Evolutionary conservation across 2,113 vertebrate genomes (phyloP), one percentile per base, ranked within the genome.

Genomic region (Petaurus breviceps): DNA sequence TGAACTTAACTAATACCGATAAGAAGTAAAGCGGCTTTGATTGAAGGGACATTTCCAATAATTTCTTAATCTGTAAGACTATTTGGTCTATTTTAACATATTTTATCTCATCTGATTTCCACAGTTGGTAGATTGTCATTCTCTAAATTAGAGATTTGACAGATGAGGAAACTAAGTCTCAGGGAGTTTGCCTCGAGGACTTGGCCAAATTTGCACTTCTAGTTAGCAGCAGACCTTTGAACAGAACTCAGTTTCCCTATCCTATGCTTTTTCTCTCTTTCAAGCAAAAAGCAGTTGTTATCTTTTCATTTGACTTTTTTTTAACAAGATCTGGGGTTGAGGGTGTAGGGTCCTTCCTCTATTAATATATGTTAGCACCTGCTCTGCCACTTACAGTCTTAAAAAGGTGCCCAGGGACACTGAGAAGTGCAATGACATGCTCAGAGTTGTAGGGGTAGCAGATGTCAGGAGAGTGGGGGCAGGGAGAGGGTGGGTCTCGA

Each of bases 1-100:
- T 94, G 96, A 93, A 97, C 97, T 97, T 97, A 96, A 95, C 97
- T 97, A 97, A 96, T 95, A 92, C 90, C 91, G 54, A 95, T 97
- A 95, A 97, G 92, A 53, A 51, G 89, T 93, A 54, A 0, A 96
- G 96, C 95, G 90, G 91, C 97, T 97, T 95, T 77, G 95, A 95
- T 52, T 92, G 53, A 61, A 51, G 93, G 91, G 49, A 96, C 92
- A 95, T 90, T 93, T 89, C 90, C 93, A 91, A 93, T 37, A 53
- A 77, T 10, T n/a, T 49, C 46, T 25, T 24, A 43, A 23, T 1
- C n/a, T 91, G 96, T 51, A 91, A 0, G 8, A n/a, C 51, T 96
- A n/a, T 94, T 95, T 49, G 25, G 84, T 84, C 53, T 10, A 51
- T 25, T 90, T 94, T 89, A 61, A 46, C 43, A 52, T 31, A 23